Evolutionary conservation across 1,140 invertebrate species (phyloP).

Genomic region (Bombus soroeensis): DNA sequence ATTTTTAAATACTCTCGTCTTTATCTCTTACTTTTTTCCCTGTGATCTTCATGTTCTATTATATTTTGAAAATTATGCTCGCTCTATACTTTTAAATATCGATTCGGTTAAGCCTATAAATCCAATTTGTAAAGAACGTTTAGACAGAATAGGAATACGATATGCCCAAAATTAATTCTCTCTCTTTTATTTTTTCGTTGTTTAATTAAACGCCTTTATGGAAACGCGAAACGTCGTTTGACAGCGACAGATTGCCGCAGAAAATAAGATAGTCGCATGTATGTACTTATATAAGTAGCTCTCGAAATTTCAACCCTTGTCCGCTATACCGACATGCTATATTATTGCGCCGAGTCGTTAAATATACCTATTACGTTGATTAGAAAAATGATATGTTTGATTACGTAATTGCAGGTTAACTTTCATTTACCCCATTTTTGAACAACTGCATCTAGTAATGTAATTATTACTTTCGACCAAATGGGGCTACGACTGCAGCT

Average conservation of each 20-base stretch:
- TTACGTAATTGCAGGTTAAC: conserved; percentile 38
- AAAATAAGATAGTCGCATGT: not conserved
- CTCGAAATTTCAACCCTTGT: conserved; percentile 20
- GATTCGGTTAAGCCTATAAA: too few relatives aligned
- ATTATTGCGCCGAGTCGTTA: not conserved
- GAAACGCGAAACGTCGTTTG: not conserved
- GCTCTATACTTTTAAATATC: too few relatives aligned
- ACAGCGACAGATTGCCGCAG: not conserved
- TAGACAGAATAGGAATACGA: not conserved
- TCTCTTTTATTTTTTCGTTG: too few relatives aligned
- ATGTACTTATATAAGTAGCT: not conserved
- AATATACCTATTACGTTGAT: conserved; percentile 64
- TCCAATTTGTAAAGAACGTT: too few relatives aligned
- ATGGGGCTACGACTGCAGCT: not conserved
- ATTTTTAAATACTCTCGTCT: too few relatives aligned
- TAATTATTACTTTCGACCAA: conserved; percentile 37
- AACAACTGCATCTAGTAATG: conserved; percentile 12
- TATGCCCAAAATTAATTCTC: not conserved
- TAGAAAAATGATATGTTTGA: conserved; percentile 50
- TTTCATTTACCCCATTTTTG: conserved; percentile 52
- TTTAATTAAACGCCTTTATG: not conserved
- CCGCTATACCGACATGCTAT: not conserved
- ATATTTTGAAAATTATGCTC: too few relatives aligned
- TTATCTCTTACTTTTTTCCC: too few relatives aligned
- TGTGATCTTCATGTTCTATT: too few relatives aligned